These are phyloP conservation scores for Menidia menidia DNA, from an alignment of 2,797 vertebrate genomes.

Conservation along the genomic window DNA sequence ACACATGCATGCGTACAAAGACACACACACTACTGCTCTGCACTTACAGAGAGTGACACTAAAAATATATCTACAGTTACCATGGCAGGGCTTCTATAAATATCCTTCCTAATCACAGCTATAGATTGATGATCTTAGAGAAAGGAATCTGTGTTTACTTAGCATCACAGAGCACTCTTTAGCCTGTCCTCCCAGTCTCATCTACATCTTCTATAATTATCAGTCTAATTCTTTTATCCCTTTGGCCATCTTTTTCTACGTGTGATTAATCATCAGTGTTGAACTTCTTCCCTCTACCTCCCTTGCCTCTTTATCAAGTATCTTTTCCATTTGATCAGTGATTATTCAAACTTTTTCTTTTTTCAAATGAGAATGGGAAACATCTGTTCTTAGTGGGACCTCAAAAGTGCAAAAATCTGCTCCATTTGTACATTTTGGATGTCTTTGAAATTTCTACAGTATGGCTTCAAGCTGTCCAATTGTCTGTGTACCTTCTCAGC, in stretches of 20 bases:
- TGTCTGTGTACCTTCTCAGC: too few relatives aligned
- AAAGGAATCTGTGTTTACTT: constrained; percentile 24
- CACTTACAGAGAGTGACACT: constrained; percentile 68
- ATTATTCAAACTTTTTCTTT: neutral
- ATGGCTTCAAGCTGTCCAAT: too few relatives aligned
- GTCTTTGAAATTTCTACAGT: neutral
- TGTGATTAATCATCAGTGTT: neutral
- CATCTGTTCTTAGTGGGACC: too few relatives aligned
- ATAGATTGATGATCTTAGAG: constrained; percentile 62
- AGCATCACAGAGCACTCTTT: constrained; percentile 3
- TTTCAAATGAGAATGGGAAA: neutral
- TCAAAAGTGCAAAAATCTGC: neutral
- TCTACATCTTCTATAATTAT: constrained; percentile 13
- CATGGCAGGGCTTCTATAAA: constrained; percentile 80
- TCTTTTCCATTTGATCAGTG: neutral
- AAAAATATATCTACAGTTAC: constrained; percentile 80
- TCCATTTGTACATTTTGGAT: neutral
- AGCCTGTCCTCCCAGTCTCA: neutral
- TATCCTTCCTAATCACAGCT: constrained; percentile 65
- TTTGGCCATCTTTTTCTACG: constrained; percentile 4
- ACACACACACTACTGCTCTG: constrained; percentile 34
- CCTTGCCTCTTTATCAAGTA: neutral
- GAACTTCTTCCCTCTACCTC: neutral
- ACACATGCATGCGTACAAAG: constrained; percentile 38
- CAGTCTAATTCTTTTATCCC: neutral